Evolutionary conservation across 2,888 invertebrate genomes (phyloP).

Genomic region (Drosophila paranaensis): DNA sequence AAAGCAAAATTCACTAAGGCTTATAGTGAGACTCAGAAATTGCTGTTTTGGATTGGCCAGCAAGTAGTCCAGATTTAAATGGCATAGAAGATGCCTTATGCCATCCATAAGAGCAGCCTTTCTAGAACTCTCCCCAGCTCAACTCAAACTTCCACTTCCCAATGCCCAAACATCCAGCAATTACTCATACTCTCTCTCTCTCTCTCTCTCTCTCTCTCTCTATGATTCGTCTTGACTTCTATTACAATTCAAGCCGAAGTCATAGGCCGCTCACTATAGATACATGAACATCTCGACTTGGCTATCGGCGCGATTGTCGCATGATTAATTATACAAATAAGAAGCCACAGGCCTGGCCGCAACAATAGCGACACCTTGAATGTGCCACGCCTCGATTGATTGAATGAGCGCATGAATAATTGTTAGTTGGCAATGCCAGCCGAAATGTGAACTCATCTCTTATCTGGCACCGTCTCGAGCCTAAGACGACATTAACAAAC

Average conservation of each 20-base stretch:
- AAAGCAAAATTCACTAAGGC: no score
- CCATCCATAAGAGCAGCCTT: neutral
- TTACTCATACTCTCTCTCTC: neutral
- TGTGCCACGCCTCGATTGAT: conserved; percentile 61
- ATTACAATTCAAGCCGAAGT: conserved; percentile 2
- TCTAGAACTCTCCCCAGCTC: neutral
- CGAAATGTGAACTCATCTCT: conserved; percentile 68
- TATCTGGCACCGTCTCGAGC: conserved; percentile 64
- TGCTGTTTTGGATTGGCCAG: no score
- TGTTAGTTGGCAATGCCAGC: conserved; percentile 60
- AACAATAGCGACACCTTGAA: conserved; percentile 47
- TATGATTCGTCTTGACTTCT: no score
- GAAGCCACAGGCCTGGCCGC: conserved; percentile 21
- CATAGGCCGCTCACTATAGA: conserved; percentile 30
- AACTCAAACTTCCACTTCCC: no score
- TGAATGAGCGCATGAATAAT: conserved; percentile 63
- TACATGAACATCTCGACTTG: conserved; percentile 43
- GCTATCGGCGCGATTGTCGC: conserved; percentile 63
- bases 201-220: no score
- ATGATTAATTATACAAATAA: conserved; percentile 75
- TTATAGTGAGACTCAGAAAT: no score
- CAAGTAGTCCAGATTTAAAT: no score
- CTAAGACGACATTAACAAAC: conserved; percentile 68
- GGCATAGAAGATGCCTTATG: neutral
- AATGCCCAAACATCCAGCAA: neutral